A percentile compares a stretch with the other conserved stretches of the same genome.
Conservation (phyloP, 2,888 invertebrate species). For the Zygothrica quintamaculata region DNA sequence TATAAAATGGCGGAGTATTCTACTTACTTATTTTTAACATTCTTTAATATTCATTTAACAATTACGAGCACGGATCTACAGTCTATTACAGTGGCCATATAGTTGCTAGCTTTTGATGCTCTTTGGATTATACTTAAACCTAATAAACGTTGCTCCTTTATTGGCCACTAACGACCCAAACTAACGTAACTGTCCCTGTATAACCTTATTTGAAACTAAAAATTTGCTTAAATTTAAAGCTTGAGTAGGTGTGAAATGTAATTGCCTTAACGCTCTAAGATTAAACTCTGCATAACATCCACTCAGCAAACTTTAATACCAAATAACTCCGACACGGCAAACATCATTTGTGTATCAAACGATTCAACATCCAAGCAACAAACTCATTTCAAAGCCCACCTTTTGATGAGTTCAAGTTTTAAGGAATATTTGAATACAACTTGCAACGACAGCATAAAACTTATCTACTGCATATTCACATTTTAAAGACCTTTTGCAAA, state of each 20-base stretch:
- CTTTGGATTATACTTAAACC: conserved; percentile 19
- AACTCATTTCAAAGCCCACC: no score
- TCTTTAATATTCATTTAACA: conserved; percentile 26
- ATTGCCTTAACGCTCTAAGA: conserved; percentile 43
- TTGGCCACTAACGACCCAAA: conserved; percentile 16
- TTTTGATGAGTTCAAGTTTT: no score
- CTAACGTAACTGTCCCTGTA: no score
- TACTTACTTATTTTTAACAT: conserved; percentile 13
- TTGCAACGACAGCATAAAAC: no score
- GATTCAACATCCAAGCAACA: not conserved
- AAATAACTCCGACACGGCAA: conserved; percentile 1
- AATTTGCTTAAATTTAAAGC: conserved; percentile 31
- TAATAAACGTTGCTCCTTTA: conserved; percentile 13
- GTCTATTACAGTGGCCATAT: conserved; percentile 40
- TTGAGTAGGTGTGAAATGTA: conserved; percentile 26
- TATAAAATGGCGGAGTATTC: conserved; percentile 28
- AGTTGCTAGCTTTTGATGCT: conserved; percentile 30
- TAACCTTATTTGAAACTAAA: no score
- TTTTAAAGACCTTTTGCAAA: no score
- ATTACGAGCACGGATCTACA: no score
- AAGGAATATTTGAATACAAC: no score
- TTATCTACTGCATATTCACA: no score
- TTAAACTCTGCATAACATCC: conserved; percentile 40
- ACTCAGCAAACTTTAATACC: conserved; percentile 56
- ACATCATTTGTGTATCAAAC: not conserved